Evolutionary conservation across 2,113 vertebrate species (phyloP).

Genomic region (Ovis canadensis): DNA sequence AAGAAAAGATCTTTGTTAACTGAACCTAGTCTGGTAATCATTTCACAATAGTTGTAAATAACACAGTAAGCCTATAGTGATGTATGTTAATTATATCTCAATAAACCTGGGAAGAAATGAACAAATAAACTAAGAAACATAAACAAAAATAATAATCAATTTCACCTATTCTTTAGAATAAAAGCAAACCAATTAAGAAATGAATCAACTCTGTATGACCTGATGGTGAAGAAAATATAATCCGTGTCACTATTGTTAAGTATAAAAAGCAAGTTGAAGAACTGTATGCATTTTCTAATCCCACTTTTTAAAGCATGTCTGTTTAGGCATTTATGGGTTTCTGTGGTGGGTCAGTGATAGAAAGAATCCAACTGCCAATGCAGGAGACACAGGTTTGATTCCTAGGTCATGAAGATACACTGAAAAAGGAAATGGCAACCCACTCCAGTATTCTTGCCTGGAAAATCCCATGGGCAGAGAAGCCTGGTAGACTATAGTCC

Average conservation of each 20-base stretch:
- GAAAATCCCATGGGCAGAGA: not conserved
- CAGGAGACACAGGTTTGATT: not conserved
- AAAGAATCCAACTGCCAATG: not conserved
- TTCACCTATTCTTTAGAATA: not conserved
- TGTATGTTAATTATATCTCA: not conserved
- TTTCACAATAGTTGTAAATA: not conserved
- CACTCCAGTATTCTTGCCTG: not conserved
- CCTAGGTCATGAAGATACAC: not conserved
- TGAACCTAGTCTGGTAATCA: not conserved
- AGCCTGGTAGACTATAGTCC: not conserved
- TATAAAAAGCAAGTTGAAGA: not conserved
- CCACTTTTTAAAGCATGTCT: not conserved
- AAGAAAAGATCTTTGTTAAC: not conserved
- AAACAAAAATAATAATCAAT: not conserved
- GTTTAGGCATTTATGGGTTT: not conserved
- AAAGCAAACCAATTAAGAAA: not conserved
- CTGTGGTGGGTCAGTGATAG: not conserved
- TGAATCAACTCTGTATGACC: not conserved
- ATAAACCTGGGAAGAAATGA: not conserved
- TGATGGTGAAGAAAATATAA: not conserved
- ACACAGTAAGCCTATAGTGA: not conserved
- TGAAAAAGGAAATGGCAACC: not conserved
- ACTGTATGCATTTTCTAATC: not conserved
- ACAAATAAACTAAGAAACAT: not conserved
- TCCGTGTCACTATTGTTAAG: not conserved